These are phyloP conservation scores for Panagrolaimus sp. DNA, from an alignment of 1,140 invertebrate genomes.

Conservation along the genomic window DNA sequence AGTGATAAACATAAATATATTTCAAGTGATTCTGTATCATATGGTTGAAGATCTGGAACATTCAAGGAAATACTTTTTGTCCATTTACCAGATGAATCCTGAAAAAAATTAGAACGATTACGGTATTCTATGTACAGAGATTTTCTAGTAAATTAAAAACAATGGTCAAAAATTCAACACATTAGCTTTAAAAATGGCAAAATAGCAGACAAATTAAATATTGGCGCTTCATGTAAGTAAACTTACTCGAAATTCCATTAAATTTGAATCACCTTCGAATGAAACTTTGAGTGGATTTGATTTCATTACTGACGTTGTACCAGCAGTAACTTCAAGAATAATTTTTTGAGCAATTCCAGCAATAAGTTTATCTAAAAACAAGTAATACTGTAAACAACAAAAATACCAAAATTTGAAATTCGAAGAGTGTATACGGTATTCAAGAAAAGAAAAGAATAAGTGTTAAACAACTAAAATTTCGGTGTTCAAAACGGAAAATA, in stretches of 20 bases:
- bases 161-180: too few species aligned
- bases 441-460: too few species aligned
- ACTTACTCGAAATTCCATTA: slow-evolving; percentile 45
- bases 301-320: slow-evolving; percentile 26
- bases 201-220: too few species aligned
- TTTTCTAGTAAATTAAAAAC: background rate
- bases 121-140: too few species aligned
- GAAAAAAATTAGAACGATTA: background rate
- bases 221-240: too few species aligned
- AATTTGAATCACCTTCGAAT: slow-evolving; percentile 15
- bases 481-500: too few species aligned
- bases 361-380: slow-evolving; percentile 1
- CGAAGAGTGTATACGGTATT: too few species aligned
- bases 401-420: too few species aligned
- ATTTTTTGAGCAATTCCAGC: slow-evolving; percentile 40
- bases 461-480: too few species aligned
- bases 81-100: slow-evolving; percentile 33
- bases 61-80: background rate
- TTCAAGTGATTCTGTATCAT: slow-evolving; percentile 17
- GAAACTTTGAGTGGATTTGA: slow-evolving; percentile 19
- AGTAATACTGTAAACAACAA: background rate
- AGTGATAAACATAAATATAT: slow-evolving; percentile 30
- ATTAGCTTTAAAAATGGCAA: too few species aligned
- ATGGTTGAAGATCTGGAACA: slow-evolving; percentile 20
- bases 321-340: slow-evolving; percentile 27